Evolutionary conservation across 2,888 invertebrate species (phyloP), one percentile per base, ranked within the genome.

Genomic region (Papilio protenor): DNA sequence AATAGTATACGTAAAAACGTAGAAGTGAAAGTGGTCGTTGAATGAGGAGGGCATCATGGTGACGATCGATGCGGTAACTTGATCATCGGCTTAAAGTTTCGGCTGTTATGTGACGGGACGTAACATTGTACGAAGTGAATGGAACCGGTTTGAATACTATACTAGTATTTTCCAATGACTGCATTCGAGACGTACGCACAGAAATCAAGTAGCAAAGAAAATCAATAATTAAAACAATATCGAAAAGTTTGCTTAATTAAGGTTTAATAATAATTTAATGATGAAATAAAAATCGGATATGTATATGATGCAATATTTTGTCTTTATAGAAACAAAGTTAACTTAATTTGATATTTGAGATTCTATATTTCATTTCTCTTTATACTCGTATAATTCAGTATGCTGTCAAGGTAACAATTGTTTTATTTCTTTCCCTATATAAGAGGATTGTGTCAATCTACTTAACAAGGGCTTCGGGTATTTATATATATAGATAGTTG

Each of bases 31-130:
- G 88, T 85, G 81, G 73, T 64, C 64, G 14, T 33, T 45, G 75
- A 69, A 45, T 52, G 75, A 80, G 80, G 80, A 83, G 83, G 83
- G 79, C 81, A 78, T 81, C 80, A 84, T 81, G 79, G 79, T 77
- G 77, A 40, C 77, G 79, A 81, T 79, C 82, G 80, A 82, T 85
- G 83, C 80, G 82, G 85, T 86, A 87, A 85, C 81, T 80, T 81
- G 80, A 89, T 89, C 85, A 87, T 84, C 84, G 83, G 87, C 79
- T 81, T 79, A 85, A 85, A 85, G 87, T 84, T 84, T 87, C 85
- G 83, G 84, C 82, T 84, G 84, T 81, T 90, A 91, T 91, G 85
- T 84, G 90, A 89, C 89, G 88, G 87, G 84, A 89, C 89, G 89
- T 92, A 90, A 89, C 86, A 80, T 78, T 77, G 82, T 79, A 80